Conservation (phyloP, 2,797 vertebrate species). For the Heliangelus exortis region DNA sequence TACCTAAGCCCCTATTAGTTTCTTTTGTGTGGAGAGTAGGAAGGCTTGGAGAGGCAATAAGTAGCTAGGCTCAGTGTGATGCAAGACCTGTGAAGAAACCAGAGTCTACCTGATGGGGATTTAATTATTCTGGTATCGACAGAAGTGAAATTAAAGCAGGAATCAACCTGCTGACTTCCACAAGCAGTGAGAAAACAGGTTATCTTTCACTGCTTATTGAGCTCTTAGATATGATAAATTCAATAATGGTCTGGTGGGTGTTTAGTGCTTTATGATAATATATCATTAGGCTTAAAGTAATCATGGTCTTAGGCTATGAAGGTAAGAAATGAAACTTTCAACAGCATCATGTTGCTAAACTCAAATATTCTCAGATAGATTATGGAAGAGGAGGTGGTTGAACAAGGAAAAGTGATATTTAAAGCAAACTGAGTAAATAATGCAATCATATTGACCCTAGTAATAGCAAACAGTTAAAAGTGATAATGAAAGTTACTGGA, state of each 20-base stretch:
- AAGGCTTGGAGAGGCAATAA: background rate
- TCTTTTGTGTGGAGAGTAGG: background rate
- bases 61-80: background rate
- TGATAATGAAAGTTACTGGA: slow-evolving; percentile 40
- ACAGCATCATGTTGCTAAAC: background rate
- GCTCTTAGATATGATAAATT: slow-evolving; percentile 7
- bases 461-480: slow-evolving; percentile 9
- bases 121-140: slow-evolving; percentile 42
- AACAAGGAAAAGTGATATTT: background rate
- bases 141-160: slow-evolving; percentile 40
- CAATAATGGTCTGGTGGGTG: slow-evolving; percentile 11
- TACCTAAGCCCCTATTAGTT: background rate
- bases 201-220: slow-evolving; percentile 38
- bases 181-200: slow-evolving; percentile 29
- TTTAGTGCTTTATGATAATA: slow-evolving; percentile 10
- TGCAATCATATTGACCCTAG: background rate
- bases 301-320: background rate
- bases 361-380: background rate
- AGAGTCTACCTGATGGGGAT: background rate
- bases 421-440: slow-evolving; percentile 41
- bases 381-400: background rate
- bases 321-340: slow-evolving; percentile 35
- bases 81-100: background rate
- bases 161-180: slow-evolving; percentile 3
- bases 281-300: background rate